These are phyloP conservation scores for Holothuria scabra DNA, from an alignment of 53 echinoderm and acorn worm species.

Conservation along the genomic window DNA sequence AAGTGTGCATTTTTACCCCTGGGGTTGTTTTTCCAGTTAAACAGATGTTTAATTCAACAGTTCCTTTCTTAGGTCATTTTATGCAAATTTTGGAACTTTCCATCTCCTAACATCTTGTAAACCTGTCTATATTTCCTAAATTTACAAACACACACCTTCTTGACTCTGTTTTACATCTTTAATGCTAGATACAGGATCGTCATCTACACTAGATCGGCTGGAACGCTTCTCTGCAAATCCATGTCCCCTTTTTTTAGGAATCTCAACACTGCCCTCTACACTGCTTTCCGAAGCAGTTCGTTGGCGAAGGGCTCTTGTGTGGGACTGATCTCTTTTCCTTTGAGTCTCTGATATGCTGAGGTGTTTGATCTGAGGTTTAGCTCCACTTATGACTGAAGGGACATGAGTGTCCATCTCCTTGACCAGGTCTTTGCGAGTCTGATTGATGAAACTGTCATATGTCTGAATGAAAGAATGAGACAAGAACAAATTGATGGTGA, in stretches of 20 bases:
- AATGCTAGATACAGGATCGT: constrained; percentile 28
- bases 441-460: constrained; percentile 76
- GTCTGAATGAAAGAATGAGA: constrained; percentile 60
- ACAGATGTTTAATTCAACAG: too few species aligned
- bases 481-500: too few species aligned
- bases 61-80: too few species aligned
- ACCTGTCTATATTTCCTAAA: too few species aligned
- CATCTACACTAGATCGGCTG: constrained; percentile 79
- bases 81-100: too few species aligned
- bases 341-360: constrained; percentile 69
- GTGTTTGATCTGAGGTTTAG: constrained; percentile 98
- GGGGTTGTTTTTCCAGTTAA: too few species aligned
- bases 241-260: constrained; percentile 47
- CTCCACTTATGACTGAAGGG: constrained; percentile 49
- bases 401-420: constrained; percentile 63
- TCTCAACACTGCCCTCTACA: constrained; percentile 63
- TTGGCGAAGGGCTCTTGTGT: constrained; percentile 85
- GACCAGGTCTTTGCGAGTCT: constrained; percentile 75
- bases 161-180: constrained; percentile 11
- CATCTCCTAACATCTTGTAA: too few species aligned
- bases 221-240: constrained; percentile 73
- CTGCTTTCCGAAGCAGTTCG: constrained; percentile 91
- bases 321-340: constrained; percentile 69
- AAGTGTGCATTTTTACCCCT: too few species aligned
- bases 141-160: neutral